Base-by-base conservation (phyloP, 2,888 invertebrate species). In the Pollenia amentaria region DNA sequence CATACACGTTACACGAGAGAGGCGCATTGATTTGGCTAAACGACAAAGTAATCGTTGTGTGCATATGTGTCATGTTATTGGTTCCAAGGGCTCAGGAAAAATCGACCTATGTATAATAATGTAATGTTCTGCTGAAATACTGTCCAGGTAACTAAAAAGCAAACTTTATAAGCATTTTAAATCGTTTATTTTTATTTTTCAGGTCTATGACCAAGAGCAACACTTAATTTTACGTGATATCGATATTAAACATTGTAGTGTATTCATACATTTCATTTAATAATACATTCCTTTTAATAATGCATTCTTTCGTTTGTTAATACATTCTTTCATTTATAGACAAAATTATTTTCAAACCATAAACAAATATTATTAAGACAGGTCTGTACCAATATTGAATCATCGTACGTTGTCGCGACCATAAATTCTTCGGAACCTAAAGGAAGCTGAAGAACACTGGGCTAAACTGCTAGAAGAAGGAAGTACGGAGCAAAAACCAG, bases 61-160 rank as follows among this genome's bases (percentile, higher is more conserved):
- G 3, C 99, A 99, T 93, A 97, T 98, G 93, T 99, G 99, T 93
- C 98, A 99, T 93, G 97, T 99, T 10, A 98, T 99, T 90, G 99
- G 99, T 0, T 97, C 98, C 3, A 96, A 97, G 91, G 96, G 96
- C 77, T 97, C 97, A 88, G 99, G 99, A 69, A 99, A 99, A 94
- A 98, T 99, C 0, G 97, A 97, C 11, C 96, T 99, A 89, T 97
- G 99, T 93, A 94, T 88, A 94, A 94, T 85, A 93, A 93, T 88
- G 91, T 93, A 10, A 90, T 94, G 1, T 94, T 94, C 88, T 95
- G 95, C 91, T 97, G 99, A 85, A 99, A 98, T 93, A 96, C 97
- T 0, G 97, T 99, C 14, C 96, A 96, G 92, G 89, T 89, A 76
- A 65, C 70, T 60, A 0, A 18, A 12, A n/a, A n/a, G 29, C 9